Evolutionary conservation across 2,113 vertebrate species (phyloP).

Genomic region (Lophura nycthemera): DNA sequence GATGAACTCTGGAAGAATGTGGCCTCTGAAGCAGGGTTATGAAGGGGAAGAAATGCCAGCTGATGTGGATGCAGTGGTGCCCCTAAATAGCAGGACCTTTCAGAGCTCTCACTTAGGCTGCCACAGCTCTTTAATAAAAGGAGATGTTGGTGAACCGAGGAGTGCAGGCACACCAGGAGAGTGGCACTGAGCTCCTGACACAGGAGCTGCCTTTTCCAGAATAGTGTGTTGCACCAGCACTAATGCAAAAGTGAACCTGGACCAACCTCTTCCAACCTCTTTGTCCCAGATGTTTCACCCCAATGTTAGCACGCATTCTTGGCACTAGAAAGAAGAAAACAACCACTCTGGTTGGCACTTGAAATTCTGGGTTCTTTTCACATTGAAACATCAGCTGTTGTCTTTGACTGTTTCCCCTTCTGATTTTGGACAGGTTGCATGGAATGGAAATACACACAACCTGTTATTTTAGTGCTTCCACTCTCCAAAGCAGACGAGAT

Average conservation of each 20-base stretch:
- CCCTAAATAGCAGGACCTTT: neutral
- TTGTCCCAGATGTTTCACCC: neutral
- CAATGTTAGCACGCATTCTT: neutral
- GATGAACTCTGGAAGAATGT: neutral
- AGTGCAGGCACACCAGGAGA: neutral
- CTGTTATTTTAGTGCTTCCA: neutral
- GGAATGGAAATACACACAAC: neutral
- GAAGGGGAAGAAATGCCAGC: neutral
- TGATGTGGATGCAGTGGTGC: rapidly evolving
- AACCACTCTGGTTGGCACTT: neutral
- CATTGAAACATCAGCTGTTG: neutral
- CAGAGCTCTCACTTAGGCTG: neutral
- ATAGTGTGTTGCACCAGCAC: rapidly evolving
- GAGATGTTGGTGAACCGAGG: rapidly evolving
- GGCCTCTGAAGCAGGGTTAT: neutral
- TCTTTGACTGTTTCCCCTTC: neutral
- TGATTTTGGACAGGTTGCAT: neutral
- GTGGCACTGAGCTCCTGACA: neutral
- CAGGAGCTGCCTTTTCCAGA: neutral
- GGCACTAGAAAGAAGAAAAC: neutral
- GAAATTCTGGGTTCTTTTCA: neutral
- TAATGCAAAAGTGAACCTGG: neutral
- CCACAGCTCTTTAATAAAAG: neutral
- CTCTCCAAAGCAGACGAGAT: neutral
- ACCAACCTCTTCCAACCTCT: neutral